Percentiles rank a stretch among this genome's conserved stretches.
phyloP scores from a whole-genome alignment of 2,797 vertebrate species.

The Gephyroberyx darwinii region DNA sequence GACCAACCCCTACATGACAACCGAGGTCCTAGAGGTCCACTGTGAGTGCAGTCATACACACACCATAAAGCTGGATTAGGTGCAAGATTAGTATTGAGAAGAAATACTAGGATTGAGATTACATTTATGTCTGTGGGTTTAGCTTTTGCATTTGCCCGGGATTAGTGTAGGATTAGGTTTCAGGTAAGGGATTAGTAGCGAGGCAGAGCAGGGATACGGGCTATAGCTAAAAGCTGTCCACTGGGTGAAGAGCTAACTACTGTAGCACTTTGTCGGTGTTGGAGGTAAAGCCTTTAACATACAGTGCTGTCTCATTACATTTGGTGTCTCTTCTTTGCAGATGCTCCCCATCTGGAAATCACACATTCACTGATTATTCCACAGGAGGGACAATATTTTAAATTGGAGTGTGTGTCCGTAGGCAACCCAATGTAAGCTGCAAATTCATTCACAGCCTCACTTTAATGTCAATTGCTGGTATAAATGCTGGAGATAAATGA shows the following conservation, averaged over 20 bases:
- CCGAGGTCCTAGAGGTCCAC: conserved; percentile 97
- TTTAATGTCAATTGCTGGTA: conserved; percentile 1
- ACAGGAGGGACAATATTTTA: conserved; percentile 96
- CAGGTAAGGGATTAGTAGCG: conserved; percentile 77
- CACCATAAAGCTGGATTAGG: conserved; percentile 55
- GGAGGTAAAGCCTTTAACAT: conserved; percentile 40
- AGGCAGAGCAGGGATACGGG: conserved; percentile 62
- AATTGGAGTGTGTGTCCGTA: conserved; percentile 96
- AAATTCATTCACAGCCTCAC: conserved; percentile 15
- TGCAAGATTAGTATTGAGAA: conserved; percentile 61
- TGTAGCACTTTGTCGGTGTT: conserved; percentile 53
- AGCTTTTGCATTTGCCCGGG: conserved; percentile 72
- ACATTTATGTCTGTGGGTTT: conserved; percentile 67
- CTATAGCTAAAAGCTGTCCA: conserved; percentile 62
- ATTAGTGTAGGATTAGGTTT: conserved; percentile 77
- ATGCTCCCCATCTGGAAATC: conserved; percentile 95
- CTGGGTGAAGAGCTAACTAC: conserved; percentile 57
- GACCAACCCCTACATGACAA: conserved; percentile 91
- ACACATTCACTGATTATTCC: conserved; percentile 90
- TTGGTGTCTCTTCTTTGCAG: conserved; percentile 74
- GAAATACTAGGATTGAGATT: conserved; percentile 69
- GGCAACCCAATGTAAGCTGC: conserved; percentile 97
- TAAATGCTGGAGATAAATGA: conserved; percentile 1
- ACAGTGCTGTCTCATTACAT: conserved; percentile 15
- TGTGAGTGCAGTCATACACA: conserved; percentile 86